Percentiles rank a stretch among this genome's conserved stretches.
Conservation (phyloP, 2,113 vertebrate species). For the Albula goreensis region DNA sequence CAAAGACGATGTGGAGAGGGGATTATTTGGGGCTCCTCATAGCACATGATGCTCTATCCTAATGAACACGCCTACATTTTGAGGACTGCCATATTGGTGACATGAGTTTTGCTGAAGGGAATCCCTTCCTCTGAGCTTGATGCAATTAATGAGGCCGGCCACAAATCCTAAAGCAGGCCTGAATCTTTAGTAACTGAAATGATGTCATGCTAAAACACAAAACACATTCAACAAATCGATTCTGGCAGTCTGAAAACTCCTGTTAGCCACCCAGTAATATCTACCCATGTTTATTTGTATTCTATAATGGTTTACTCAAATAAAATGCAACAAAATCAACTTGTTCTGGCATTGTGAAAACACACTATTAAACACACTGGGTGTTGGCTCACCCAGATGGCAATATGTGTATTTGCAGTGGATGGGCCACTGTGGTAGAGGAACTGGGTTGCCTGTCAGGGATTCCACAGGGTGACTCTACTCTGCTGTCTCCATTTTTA, state of each 20-base stretch:
- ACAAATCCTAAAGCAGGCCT: neutral
- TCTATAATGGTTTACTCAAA: too few relatives aligned
- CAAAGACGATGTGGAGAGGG: neutral
- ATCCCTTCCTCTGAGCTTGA: neutral
- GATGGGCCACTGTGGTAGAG: neutral
- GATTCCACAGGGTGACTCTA: neutral
- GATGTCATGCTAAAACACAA: neutral
- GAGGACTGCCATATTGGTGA: neutral
- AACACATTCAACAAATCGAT: neutral
- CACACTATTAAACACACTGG: too few relatives aligned
- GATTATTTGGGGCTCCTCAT: neutral
- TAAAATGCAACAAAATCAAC: too few relatives aligned
- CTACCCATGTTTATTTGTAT: too few relatives aligned
- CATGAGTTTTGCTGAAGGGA: neutral
- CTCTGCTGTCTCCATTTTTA: neutral
- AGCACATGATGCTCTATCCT: neutral
- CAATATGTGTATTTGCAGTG: neutral
- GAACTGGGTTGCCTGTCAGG: neutral
- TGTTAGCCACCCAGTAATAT: too few relatives aligned
- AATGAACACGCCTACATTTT: neutral
- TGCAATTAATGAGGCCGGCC: constrained; percentile 14
- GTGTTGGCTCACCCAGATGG: neutral
- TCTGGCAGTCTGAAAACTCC: neutral
- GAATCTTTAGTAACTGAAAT: too few relatives aligned
- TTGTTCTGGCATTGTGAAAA: too few relatives aligned